A percentile compares a stretch with the other conserved stretches of the same genome.
Evolutionary conservation across 2,888 invertebrate genomes (phyloP).

Genomic region (Carterocephalus palaemon): DNA sequence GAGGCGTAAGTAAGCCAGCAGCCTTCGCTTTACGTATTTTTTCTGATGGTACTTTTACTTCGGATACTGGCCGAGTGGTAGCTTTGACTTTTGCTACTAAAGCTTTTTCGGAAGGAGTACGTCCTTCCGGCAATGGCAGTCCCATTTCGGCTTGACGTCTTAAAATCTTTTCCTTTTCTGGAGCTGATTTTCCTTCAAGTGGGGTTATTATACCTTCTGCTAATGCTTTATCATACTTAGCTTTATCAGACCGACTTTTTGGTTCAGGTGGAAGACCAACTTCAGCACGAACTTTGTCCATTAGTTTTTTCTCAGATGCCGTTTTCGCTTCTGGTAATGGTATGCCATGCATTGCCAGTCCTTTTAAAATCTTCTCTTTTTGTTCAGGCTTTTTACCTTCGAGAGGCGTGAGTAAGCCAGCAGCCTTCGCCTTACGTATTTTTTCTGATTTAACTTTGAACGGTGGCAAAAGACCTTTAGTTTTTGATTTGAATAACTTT

Average conservation of each 20-base stretch:
- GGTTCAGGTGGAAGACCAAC: slow-evolving; percentile 36
- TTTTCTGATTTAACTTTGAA: no score
- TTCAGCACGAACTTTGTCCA: slow-evolving; percentile 31
- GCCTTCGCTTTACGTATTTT: slow-evolving; percentile 33
- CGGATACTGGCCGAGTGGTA: slow-evolving; percentile 30
- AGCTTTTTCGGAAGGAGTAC: slow-evolving; percentile 35
- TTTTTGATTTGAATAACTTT: no score
- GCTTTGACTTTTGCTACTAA: slow-evolving; percentile 33
- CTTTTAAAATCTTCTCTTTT: slow-evolving; percentile 39
- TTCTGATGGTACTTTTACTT: slow-evolving; percentile 29
- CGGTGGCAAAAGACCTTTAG: no score
- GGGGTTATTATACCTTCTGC: slow-evolving; percentile 38
- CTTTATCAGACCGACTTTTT: slow-evolving; percentile 16
- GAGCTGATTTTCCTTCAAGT: slow-evolving; percentile 39
- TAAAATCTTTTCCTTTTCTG: slow-evolving; percentile 33
- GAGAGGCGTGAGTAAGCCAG: no score
- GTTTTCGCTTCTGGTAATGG: slow-evolving; percentile 39
- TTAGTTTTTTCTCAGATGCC: slow-evolving; percentile 30
- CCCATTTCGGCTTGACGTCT: slow-evolving; percentile 29
- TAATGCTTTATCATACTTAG: slow-evolving; percentile 27
- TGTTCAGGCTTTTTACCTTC: slow-evolving; percentile 29
- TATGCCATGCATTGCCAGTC: slow-evolving; percentile 31
- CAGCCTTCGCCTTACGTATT: no score
- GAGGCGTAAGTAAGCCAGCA: slow-evolving; percentile 35
- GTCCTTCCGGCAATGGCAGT: slow-evolving; percentile 33